Evolutionary conservation across 1,140 invertebrate genomes (phyloP), one percentile per base, ranked within the genome.

Genomic region (Dendrolimus kikuchii): DNA sequence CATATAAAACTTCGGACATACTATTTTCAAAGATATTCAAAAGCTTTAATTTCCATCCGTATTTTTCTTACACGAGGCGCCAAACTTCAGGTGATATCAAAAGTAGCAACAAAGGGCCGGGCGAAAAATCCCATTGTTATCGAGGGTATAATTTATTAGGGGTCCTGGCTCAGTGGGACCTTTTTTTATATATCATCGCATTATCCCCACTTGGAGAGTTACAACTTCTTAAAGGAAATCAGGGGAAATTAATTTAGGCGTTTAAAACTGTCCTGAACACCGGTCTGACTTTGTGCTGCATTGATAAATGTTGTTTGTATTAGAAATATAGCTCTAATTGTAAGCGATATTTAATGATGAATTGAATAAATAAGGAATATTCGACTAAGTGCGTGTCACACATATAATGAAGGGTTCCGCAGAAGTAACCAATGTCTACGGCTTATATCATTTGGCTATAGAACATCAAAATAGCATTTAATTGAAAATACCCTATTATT

Each of bases 141-240:
- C 83, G 81, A 81, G 81, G 77, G 81, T 78, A 77, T 86, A 86
- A 86, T 86, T 86, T 86, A 86, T 86, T 85, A 86, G 78, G 76
- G 80, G 71, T 64, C 59, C 59, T 51, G 71, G 74, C 73, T 77
- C 76, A 78, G 71, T 68, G 81, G 75, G 74, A 78, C 81, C 81
- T 86, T 86, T 86, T 83, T 86, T 86, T 86, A 85, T 86, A 86
- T 86, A 86, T 86, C 83, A 86, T 86, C 83, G 83, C 78, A 85
- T 86, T 86, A 86, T 86, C 78, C 81, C 78, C 80, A 79, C 81
- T 78, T 71, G 64, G 80, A 65, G 77, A 83, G 83, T 81, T 83
- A 82, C 81, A 84, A 86, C 80, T 86, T 86, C 81, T 86, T 86
- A 84, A 79, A 83, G 78, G 75, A 86, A 86, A 85, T 83, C 75